Evolutionary conservation across 2,797 vertebrate species (phyloP).

Genomic region (Graptemys geographica): DNA sequence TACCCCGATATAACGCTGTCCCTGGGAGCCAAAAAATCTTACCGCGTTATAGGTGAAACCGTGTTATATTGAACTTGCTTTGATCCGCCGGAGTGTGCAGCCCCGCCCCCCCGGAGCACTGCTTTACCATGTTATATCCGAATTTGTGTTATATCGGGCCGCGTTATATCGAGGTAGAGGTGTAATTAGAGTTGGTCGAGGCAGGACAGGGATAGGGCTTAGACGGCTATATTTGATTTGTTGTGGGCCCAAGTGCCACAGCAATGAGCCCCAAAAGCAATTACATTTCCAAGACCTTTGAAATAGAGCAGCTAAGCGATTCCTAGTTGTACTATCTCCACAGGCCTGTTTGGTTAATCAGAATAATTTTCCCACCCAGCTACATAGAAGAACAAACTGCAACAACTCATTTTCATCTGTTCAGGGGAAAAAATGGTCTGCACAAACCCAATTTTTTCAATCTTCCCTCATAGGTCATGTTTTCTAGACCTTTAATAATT

Average conservation of each 20-base stretch:
- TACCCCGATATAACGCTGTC: too few relatives aligned
- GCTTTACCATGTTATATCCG: too few relatives aligned
- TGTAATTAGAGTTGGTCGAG: not conserved
- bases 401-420: not conserved
- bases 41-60: too few relatives aligned
- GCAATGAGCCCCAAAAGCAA: conserved; percentile 5
- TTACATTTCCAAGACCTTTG: not conserved
- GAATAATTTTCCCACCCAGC: not conserved
- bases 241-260: not conserved
- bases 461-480: too few relatives aligned
- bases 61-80: too few relatives aligned
- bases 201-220: not conserved
- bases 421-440: not conserved
- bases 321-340: not conserved
- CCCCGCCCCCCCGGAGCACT: too few relatives aligned
- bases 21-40: too few relatives aligned
- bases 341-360: conserved; percentile 17
- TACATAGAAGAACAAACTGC: not conserved
- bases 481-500: too few relatives aligned
- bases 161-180: too few relatives aligned
- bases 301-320: conserved; percentile 8
- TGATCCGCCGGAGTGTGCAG: too few relatives aligned
- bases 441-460: not conserved
- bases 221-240: not conserved
- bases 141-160: too few relatives aligned